Percentiles rank a stretch among this genome's conserved stretches.
These are phyloP conservation scores for Ceratina japonica DNA, from an alignment of 1,140 invertebrate species.

Conservation along the genomic window DNA sequence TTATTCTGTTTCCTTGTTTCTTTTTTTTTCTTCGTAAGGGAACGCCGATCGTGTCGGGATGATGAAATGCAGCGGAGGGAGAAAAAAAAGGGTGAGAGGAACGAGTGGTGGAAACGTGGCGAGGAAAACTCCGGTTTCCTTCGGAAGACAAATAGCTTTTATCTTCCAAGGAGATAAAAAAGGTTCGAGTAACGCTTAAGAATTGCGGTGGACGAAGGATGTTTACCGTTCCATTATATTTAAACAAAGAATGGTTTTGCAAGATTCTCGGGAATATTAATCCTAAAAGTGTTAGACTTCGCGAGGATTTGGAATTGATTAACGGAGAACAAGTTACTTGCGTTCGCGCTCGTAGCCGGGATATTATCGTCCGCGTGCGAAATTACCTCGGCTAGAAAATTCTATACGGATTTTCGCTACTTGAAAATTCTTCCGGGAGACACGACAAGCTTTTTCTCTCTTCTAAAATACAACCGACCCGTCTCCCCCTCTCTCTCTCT, in stretches of 20 bases:
- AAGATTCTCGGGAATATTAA: too few relatives aligned
- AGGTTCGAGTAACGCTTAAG: not conserved
- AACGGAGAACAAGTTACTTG: too few relatives aligned
- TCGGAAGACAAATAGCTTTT: slow-evolving; percentile 30
- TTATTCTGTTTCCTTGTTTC: not conserved
- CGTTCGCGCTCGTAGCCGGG: not conserved
- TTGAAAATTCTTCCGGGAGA: not conserved
- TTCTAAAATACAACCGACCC: not conserved
- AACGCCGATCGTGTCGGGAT: slow-evolving; percentile 12
- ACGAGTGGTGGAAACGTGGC: not conserved
- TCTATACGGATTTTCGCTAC: not conserved
- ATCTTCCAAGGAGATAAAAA: not conserved
- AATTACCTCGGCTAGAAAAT: not conserved
- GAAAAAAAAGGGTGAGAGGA: not conserved
- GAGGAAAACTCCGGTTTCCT: slow-evolving; percentile 28
- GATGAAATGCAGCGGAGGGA: slow-evolving; percentile 1
- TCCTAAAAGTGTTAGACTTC: not conserved
- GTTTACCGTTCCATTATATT: not conserved
- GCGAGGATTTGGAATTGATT: not conserved
- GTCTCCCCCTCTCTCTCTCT: too few relatives aligned
- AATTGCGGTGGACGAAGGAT: not conserved
- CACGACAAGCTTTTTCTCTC: not conserved
- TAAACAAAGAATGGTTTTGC: not conserved
- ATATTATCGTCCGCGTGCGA: not conserved
- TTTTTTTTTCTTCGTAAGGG: slow-evolving; percentile 16